Evolutionary conservation across 1,140 invertebrate species (phyloP).

Genomic region (Drosophila pruinosa): DNA sequence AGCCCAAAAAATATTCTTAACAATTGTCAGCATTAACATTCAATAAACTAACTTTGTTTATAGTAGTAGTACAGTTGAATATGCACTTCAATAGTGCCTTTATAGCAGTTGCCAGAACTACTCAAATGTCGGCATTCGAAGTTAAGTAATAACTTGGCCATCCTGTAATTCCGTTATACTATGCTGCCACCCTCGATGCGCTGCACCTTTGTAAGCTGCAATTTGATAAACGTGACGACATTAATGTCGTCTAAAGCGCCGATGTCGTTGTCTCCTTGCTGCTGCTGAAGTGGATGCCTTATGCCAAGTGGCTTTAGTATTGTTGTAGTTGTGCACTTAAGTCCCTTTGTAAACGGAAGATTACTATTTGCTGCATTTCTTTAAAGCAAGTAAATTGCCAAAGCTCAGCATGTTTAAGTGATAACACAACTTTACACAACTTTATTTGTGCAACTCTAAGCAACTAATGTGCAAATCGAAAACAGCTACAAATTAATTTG

Average conservation of each 20-base stretch:
- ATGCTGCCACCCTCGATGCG: constrained; percentile 19
- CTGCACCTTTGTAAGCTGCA: constrained; percentile 51
- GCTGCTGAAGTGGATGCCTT: neutral
- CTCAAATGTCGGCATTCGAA: constrained; percentile 28
- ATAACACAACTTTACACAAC: too few species aligned
- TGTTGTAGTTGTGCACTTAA: neutral
- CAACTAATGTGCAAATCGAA: neutral
- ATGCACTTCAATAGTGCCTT: neutral
- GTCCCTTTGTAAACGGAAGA: neutral
- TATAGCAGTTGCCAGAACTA: neutral
- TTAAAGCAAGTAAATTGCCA: too few species aligned
- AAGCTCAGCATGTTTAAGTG: too few species aligned
- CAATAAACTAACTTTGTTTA: too few species aligned
- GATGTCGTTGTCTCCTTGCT: constrained; percentile 22
- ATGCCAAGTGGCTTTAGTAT: neutral
- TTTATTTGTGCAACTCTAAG: neutral
- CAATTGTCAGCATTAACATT: too few species aligned
- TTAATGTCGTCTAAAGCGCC: constrained; percentile 63
- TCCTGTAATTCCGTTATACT: constrained; percentile 39
- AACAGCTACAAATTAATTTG: neutral
- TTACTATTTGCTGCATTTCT: neutral
- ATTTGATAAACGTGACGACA: constrained; percentile 73
- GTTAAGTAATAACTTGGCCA: constrained; percentile 33
- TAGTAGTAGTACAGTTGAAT: too few species aligned
- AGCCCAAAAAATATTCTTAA: too few species aligned